Evolutionary conservation across 2,113 vertebrate genomes (phyloP).

Genomic region (Sebastes fasciatus): DNA sequence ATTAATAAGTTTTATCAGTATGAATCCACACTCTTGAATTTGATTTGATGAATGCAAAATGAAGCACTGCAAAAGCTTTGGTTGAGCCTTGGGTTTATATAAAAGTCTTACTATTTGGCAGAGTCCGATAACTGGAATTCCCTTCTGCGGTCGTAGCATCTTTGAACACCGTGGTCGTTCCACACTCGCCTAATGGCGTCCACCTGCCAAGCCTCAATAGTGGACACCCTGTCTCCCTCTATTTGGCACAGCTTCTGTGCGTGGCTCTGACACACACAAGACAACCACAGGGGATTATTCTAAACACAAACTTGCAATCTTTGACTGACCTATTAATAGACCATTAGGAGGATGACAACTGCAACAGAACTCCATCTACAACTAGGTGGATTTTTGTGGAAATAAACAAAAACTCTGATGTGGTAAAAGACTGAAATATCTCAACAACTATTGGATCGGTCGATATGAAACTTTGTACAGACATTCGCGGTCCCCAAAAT

Average conservation of each 20-base stretch:
- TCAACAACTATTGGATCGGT: neutral
- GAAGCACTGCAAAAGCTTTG: neutral
- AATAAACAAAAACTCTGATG: neutral
- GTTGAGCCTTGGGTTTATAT: neutral
- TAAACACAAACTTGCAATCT: constrained; percentile 3
- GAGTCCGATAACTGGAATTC: constrained; percentile 90
- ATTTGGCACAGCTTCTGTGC: constrained; percentile 83
- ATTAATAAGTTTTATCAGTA: neutral
- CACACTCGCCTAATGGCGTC: constrained; percentile 88
- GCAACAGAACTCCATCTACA: neutral
- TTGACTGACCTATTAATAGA: constrained; percentile 24
- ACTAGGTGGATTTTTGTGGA: neutral
- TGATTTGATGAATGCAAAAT: neutral
- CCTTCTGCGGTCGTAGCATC: constrained; percentile 85
- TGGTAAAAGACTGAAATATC: neutral
- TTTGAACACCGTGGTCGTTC: constrained; percentile 86
- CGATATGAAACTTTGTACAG: neutral
- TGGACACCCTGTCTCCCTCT: constrained; percentile 69
- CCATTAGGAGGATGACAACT: neutral
- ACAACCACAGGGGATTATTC: neutral
- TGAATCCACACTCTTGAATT: neutral
- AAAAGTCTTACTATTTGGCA: constrained; percentile 86
- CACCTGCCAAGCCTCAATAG: constrained; percentile 80
- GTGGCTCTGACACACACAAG: constrained; percentile 76
- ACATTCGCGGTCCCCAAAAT: neutral